Base-by-base conservation (phyloP, 2,113 vertebrate species). In the Nematolebias whitei region DNA sequence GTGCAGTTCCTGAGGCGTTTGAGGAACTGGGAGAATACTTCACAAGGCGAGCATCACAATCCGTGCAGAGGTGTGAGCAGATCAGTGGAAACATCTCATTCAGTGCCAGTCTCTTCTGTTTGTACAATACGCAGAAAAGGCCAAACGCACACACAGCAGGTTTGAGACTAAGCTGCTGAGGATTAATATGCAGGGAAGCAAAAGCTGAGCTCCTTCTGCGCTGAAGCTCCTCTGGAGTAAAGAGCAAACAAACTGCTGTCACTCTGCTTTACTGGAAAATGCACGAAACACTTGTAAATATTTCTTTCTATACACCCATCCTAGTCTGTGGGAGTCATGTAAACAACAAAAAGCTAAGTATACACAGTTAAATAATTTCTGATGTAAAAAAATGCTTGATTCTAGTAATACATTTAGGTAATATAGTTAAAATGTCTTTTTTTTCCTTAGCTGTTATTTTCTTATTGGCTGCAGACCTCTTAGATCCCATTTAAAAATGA, bases 31-130 rank as follows among this genome's bases (percentile, higher is more conserved):
- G 67, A 24, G 66, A 49, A 75, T 41, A 57, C 61, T 79, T 47
- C 78, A 85, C 83, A 65, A 81, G 78, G 73, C 82, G 88, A 90
- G 78, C 72, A 77, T 58, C 86, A 85, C 83, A 91, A 91, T 89
- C 88, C 90, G 88, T 58, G 52, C 55, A 7, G 61, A 74, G 74
- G 85, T 89, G 88, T 73, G 83, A 88, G 74, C 62, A 76, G 87
- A 87, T 75, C 67, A 49, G 70, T 63, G 82, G 80, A 86, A 80
- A 81, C 68, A 60, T 43, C 64, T 53, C 2, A 41, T 76, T 75
- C 75, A 74, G 78, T 61, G n/a, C 20, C 50, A 56, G 45, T 24
- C 63, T 56, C 35, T 22, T 13, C 68, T 48, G 41, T 65, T 63
- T 73, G 63, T 39, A 41, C 80, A 55, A 23, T 19, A 29, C 29